Conservation (phyloP, 2,113 vertebrate genomes). For the Scortum barcoo region DNA sequence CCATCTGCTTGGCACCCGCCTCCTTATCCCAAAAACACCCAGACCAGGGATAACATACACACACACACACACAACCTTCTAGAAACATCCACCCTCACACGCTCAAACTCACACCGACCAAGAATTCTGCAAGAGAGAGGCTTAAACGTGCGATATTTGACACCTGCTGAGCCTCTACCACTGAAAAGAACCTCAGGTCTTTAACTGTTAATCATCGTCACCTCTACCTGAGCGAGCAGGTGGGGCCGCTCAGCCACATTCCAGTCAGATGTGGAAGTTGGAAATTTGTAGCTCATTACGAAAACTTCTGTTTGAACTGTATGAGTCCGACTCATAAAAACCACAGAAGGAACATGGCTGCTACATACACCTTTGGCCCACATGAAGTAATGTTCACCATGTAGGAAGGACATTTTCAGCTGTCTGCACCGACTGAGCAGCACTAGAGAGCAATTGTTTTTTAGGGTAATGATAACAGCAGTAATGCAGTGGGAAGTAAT, state of each 20-base stretch:
- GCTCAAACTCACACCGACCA: constrained; percentile 6
- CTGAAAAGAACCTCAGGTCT: constrained; percentile 49
- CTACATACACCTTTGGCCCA: neutral
- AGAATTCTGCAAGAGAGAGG: constrained; percentile 29
- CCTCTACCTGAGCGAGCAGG: constrained; percentile 48
- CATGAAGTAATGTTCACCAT: neutral
- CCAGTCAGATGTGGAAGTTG: constrained; percentile 20
- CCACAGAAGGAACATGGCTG: neutral
- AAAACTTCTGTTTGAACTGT: constrained; percentile 1
- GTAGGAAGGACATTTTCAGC: neutral
- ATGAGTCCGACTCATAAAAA: neutral
- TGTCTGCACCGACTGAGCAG: neutral
- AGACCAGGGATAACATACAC: constrained; percentile 44
- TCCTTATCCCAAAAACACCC: constrained; percentile 50
- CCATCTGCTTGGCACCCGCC: constrained; percentile 68
- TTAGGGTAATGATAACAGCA: neutral
- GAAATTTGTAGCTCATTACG: constrained; percentile 23
- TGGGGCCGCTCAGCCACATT: constrained; percentile 18
- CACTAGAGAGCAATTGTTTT: neutral
- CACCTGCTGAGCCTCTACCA: constrained; percentile 50
- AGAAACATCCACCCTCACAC: constrained; percentile 45
- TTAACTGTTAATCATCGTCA: constrained; percentile 40
- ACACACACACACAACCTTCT: constrained; percentile 12
- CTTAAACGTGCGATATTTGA: constrained; percentile 49
- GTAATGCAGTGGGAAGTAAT: neutral